Conservation (phyloP, 2,113 vertebrate genomes). For the Perca flavescens region DNA sequence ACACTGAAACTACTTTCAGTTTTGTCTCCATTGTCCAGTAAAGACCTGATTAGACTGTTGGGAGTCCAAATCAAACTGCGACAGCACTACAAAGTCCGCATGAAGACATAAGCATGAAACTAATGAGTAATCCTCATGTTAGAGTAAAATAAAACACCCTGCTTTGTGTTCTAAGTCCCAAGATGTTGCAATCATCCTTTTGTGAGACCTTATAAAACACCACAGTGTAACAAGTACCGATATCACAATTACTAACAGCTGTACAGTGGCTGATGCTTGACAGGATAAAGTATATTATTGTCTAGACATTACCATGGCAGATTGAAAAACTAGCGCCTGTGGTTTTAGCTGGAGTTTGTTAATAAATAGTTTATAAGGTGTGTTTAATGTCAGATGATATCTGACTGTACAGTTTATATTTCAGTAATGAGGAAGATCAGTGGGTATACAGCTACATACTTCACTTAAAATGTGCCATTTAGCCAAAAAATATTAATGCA, state of each 20-base stretch:
- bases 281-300: slow-evolving; percentile 2
- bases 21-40: slow-evolving; percentile 3
- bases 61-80: not conserved
- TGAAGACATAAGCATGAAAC: not conserved
- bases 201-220: not conserved
- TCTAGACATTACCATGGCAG: slow-evolving; percentile 41
- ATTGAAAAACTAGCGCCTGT: not conserved
- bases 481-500: too few species aligned
- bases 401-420: not conserved
- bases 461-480: too few species aligned
- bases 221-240: not conserved
- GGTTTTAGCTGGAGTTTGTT: not conserved
- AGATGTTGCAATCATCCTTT: not conserved
- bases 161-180: not conserved
- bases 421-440: not conserved
- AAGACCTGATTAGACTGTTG: not conserved
- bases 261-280: not conserved
- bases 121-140: not conserved
- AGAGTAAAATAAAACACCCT: not conserved
- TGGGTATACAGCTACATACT: not conserved
- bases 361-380: slow-evolving; percentile 18
- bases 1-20: slow-evolving; percentile 2
- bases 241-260: slow-evolving; percentile 2
- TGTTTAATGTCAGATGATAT: not conserved
- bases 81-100: not conserved